Evolutionary conservation across 2,797 vertebrate genomes (phyloP).

Genomic region (Tauraco hartlaubi): DNA sequence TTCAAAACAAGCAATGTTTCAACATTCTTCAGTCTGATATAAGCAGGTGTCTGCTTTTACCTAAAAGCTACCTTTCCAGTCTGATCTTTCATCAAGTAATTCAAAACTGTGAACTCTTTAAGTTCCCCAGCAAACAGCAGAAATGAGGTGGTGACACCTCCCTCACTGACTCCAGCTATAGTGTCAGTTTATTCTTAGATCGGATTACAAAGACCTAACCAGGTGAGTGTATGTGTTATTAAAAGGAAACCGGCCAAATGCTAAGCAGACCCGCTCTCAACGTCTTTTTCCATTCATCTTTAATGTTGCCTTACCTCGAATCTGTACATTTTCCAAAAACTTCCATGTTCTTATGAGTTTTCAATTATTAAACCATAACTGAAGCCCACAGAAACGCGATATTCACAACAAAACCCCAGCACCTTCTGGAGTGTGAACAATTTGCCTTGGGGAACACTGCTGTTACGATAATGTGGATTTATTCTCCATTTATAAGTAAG

Average conservation of each 20-base stretch:
- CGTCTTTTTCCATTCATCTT: not conserved
- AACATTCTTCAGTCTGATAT: not conserved
- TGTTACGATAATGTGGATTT: slow-evolving; percentile 15
- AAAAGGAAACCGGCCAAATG: not conserved
- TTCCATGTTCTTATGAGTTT: not conserved
- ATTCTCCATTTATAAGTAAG: slow-evolving; percentile 20
- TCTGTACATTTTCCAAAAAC: not conserved
- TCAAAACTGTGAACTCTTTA: not conserved
- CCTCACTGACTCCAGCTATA: not conserved
- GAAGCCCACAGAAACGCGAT: not conserved
- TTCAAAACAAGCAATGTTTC: not conserved
- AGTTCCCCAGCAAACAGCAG: not conserved
- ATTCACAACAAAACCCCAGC: not conserved
- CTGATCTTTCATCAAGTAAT: not conserved
- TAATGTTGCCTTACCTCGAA: not conserved
- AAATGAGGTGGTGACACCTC: not conserved
- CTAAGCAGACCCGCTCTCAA: not conserved
- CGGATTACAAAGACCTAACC: not conserved
- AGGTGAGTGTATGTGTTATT: not conserved
- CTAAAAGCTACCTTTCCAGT: not conserved
- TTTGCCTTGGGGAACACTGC: slow-evolving; percentile 8
- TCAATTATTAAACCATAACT: not conserved
- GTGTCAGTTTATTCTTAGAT: not conserved
- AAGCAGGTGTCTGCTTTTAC: not conserved
- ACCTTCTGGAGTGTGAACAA: slow-evolving; percentile 40